phyloP scores from a whole-genome alignment of 2,113 vertebrate genomes.

The Manacus vitellinus region DNA sequence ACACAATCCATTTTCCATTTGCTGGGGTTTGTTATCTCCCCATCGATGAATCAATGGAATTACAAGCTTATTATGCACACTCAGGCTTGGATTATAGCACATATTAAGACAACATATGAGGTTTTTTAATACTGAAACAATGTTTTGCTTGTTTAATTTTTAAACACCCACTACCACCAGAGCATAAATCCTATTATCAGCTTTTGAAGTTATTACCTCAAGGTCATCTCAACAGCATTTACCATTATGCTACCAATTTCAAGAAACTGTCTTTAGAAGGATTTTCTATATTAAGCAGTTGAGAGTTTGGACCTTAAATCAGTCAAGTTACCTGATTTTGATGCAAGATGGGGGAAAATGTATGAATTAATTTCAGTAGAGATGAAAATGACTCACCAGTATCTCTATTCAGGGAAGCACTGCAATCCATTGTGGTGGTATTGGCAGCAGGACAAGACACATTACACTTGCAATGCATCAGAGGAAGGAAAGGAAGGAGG shows the following conservation, averaged over 20 bases:
- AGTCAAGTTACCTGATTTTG: background rate
- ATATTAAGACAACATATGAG: constrained; percentile 17
- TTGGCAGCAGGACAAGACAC: constrained; percentile 43
- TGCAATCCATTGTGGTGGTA: constrained; percentile 42
- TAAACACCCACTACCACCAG: constrained; percentile 4
- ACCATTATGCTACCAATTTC: background rate
- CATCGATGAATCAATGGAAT: constrained; percentile 22
- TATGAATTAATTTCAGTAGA: constrained; percentile 38
- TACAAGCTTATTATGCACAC: constrained; percentile 50
- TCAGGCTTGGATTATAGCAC: constrained; percentile 42
- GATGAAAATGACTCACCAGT: constrained; percentile 39
- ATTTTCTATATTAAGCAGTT: background rate
- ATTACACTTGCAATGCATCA: constrained; percentile 34
- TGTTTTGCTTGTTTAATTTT: constrained; percentile 48
- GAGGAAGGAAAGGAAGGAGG: background rate
- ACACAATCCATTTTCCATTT: background rate
- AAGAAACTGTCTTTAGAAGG: background rate
- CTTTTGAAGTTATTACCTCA: constrained; percentile 46
- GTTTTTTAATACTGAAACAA: constrained; percentile 39
- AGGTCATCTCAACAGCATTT: constrained; percentile 37
- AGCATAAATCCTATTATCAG: constrained; percentile 37
- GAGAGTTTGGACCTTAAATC: background rate
- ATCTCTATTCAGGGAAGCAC: constrained; percentile 40
- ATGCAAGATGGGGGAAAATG: constrained; percentile 15
- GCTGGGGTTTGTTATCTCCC: constrained; percentile 1